Evolutionary conservation across 2,113 vertebrate species (phyloP).

Genomic region (Syrmaticus mikado): DNA sequence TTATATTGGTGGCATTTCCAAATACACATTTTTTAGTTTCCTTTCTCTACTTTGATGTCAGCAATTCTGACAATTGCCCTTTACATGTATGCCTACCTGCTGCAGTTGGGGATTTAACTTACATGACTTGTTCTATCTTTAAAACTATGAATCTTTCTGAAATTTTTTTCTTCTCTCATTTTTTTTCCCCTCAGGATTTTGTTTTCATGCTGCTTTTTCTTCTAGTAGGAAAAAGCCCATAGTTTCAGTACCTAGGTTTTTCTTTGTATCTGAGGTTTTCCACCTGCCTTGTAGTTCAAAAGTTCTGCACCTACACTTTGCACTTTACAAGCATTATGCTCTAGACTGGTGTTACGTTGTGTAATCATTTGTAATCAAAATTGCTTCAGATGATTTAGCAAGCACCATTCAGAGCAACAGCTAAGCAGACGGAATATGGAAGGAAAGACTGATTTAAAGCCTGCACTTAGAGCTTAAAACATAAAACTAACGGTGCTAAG

Average conservation of each 20-base stretch:
- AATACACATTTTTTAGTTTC: not conserved
- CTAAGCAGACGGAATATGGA: not conserved
- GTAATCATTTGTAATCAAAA: not conserved
- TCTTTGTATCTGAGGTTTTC: not conserved
- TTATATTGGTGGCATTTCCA: constrained; percentile 2
- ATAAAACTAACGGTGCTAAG: not conserved
- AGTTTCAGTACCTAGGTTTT: not conserved
- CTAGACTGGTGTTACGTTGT: not conserved
- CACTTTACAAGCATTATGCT: not conserved
- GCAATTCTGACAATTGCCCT: constrained; percentile 37
- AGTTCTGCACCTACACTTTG: not conserved
- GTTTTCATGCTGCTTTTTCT: not conserved
- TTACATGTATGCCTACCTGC: not conserved
- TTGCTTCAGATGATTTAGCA: not conserved
- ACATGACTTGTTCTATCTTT: not conserved
- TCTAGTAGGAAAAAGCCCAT: not conserved
- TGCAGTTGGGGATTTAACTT: not conserved
- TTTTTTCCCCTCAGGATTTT: not conserved
- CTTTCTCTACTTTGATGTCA: not conserved
- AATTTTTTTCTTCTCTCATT: not conserved
- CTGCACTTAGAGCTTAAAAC: not conserved
- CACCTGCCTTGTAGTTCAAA: not conserved
- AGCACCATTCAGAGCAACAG: not conserved
- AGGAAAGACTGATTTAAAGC: not conserved
- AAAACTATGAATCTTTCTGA: not conserved